Evolutionary conservation across 2,888 invertebrate genomes (phyloP).

Genomic region (Drosophila ustulata): DNA sequence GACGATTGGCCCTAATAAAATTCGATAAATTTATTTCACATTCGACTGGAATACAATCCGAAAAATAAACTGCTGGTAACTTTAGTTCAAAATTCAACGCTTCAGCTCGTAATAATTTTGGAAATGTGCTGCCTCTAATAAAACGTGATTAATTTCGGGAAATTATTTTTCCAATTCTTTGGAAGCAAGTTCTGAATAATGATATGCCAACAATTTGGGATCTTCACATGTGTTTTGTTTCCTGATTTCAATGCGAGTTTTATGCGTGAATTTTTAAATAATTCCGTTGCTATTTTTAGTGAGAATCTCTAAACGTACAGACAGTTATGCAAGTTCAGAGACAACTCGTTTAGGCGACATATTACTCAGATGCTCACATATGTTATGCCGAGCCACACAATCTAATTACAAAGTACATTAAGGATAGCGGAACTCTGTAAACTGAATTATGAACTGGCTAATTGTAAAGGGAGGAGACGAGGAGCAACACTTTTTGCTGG

Average conservation of each 20-base stretch:
- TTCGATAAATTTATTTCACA: not conserved
- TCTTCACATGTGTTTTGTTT: not conserved
- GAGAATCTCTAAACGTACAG: not conserved
- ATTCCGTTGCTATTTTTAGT: conserved; percentile 9
- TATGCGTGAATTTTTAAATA: conserved; percentile 1
- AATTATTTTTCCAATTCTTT: not conserved
- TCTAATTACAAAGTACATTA: conserved; percentile 23
- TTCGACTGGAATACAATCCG: not conserved
- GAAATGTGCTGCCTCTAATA: not conserved
- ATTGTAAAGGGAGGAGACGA: not conserved
- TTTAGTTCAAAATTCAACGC: not conserved
- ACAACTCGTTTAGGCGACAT: not conserved
- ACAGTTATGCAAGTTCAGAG: not conserved
- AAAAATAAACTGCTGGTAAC: not conserved
- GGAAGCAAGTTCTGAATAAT: not conserved
- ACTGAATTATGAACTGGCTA: conserved; percentile 1
- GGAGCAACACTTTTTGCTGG: not conserved
- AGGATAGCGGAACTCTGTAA: not conserved
- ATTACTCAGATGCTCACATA: not conserved
- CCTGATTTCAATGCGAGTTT: not conserved
- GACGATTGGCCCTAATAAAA: not conserved
- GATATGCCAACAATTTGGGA: not conserved
- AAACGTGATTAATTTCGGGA: not conserved
- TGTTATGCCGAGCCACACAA: conserved; percentile 5
- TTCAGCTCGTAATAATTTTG: not conserved